Evolutionary conservation across 2,113 vertebrate genomes (phyloP).

Genomic region (Cyprichromis sp.): DNA sequence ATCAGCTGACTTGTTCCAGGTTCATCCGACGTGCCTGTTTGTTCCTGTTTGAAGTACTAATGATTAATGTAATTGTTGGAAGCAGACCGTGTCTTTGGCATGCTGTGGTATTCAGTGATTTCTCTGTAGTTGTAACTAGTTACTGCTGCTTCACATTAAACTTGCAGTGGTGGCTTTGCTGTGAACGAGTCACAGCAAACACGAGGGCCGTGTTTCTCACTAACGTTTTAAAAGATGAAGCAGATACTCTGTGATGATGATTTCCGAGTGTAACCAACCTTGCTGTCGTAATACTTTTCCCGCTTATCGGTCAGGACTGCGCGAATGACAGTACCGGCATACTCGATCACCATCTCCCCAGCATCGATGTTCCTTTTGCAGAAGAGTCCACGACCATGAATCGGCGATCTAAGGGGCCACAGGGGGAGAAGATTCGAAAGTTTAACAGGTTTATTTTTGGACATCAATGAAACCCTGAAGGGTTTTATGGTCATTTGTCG

Average conservation of each 20-base stretch:
- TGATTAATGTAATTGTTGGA: background rate
- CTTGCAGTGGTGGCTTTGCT: background rate
- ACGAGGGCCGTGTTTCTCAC: background rate
- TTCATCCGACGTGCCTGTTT: background rate
- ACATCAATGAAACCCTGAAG: background rate
- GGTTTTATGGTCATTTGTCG: background rate
- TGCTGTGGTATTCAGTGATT: background rate
- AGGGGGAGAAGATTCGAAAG: background rate
- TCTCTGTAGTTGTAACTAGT: background rate
- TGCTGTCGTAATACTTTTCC: constrained; percentile 88
- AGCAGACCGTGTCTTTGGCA: background rate
- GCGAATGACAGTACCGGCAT: constrained; percentile 86
- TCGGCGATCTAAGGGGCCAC: constrained; percentile 70
- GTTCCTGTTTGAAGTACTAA: background rate
- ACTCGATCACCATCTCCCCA: constrained; percentile 91
- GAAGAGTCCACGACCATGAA: constrained; percentile 86
- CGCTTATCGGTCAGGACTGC: constrained; percentile 86
- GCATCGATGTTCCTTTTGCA: constrained; percentile 89
- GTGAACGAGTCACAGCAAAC: background rate
- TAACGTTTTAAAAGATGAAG: background rate
- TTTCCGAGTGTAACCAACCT: constrained; percentile 62
- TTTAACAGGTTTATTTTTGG: background rate
- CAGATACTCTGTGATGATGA: background rate
- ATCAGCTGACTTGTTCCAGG: background rate
- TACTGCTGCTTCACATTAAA: background rate